Base-by-base conservation (phyloP, 2,797 vertebrate genomes). In the Babyrousa celebensis region DNA sequence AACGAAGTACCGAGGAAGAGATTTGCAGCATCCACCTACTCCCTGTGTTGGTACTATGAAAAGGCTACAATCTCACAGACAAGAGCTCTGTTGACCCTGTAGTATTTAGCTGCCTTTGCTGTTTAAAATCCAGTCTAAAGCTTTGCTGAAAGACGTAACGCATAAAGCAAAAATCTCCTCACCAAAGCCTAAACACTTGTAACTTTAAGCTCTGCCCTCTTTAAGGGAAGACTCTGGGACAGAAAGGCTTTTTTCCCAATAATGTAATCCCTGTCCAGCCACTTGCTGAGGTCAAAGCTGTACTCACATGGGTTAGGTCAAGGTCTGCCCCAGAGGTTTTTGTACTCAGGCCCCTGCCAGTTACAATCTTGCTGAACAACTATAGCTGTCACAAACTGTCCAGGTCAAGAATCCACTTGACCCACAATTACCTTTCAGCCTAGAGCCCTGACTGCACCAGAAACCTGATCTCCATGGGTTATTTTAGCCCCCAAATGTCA, bases 271-370 rank as follows among this genome's bases (percentile, higher is more conserved):
- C 25, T 80, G 91, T 72, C 68, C 43, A 54, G 52, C 95, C 15
- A 27, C 94, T 60, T 65, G 86, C 86, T 86, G 93, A 97, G 95
- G 89, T 91, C 95, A 97, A 78, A 82, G 52, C 91, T 80, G 40
- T 88, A 17, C 74, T 91, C 70, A 63, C 56, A 9, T 0, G 0
- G 70, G 60, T 80, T 36, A 91, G 86, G 96, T 96, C 96, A 93
- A 96, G 97, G 87, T 80, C 89, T 88, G 74, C 32, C 75, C 91
- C 36, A 70, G 85, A 92, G 83, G 84, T 23, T 95, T 75, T 90
- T 58, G 67, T 86, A 82, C 92, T 75, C 67, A 88, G 68, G 85
- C 43, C 48, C 83, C 67, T 94, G 94, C 90, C 70, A 82, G 63
- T 75, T 92, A 78, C 88, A 94, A 75, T 94, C 82, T 54, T 71